These are phyloP conservation scores for Chaitophorus viminalis DNA, from an alignment of 2,888 invertebrate genomes.

Conservation along the genomic window DNA sequence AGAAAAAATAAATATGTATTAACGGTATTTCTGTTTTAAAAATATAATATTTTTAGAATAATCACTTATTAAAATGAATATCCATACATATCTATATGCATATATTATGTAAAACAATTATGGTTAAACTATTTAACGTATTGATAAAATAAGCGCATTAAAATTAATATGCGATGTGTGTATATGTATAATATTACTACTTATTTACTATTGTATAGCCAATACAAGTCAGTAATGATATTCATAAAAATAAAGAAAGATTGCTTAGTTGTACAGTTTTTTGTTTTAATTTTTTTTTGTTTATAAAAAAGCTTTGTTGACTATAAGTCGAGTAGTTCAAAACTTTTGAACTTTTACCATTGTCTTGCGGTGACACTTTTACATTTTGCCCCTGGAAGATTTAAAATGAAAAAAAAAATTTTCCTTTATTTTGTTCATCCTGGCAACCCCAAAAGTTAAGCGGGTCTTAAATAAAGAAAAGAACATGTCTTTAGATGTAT, in stretches of 20 bases:
- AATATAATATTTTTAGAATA: neutral
- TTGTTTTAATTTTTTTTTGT: conserved; percentile 37
- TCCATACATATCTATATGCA: too few species aligned
- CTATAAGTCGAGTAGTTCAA: conserved; percentile 48
- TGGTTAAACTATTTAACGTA: neutral
- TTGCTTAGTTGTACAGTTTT: conserved; percentile 17
- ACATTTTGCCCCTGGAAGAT: conserved; percentile 36
- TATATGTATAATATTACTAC: neutral
- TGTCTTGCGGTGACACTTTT: conserved; percentile 59
- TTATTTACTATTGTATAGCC: neutral
- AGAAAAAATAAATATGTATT: neutral
- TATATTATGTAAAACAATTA: too few species aligned
- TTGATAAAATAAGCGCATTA: conserved; percentile 40
- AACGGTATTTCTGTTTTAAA: neutral
- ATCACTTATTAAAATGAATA: too few species aligned
- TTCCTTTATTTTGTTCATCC: conserved; percentile 23
- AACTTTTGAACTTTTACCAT: conserved; percentile 56
- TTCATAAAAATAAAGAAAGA: conserved; percentile 52
- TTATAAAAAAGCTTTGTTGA: conserved; percentile 50
- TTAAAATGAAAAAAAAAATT: conserved; percentile 30
- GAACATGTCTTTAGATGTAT: conserved; percentile 6
- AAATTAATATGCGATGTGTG: neutral
- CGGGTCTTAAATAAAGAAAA: conserved; percentile 39
- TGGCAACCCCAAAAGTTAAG: conserved; percentile 8
- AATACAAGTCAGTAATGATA: conserved; percentile 43